Conservation (phyloP, 2,797 vertebrate species). For the Catharus ustulatus region DNA sequence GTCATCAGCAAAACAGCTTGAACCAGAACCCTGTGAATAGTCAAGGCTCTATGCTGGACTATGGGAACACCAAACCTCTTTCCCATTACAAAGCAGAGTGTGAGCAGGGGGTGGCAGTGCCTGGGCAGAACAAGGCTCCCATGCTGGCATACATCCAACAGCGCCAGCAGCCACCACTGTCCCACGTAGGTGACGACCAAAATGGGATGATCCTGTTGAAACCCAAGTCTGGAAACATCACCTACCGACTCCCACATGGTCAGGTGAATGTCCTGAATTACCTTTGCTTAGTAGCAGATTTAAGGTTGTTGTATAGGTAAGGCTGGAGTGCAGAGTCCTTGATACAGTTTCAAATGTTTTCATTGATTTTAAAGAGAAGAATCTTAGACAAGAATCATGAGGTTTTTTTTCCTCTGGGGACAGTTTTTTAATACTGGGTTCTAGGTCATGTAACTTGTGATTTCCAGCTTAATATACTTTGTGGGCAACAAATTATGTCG, state of each 20-base stretch:
- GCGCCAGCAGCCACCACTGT: constrained; percentile 69
- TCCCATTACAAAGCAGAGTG: constrained; percentile 90
- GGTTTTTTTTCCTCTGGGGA: background rate
- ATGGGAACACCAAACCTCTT: constrained; percentile 94
- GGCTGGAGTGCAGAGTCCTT: background rate
- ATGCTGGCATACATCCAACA: constrained; percentile 84
- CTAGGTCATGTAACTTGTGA: constrained; percentile 1
- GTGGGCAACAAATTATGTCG: constrained; percentile 33
- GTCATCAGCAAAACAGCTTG: constrained; percentile 81
- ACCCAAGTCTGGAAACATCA: constrained; percentile 83
- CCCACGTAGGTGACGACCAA: constrained; percentile 77
- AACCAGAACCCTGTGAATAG: constrained; percentile 76
- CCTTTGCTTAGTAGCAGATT: background rate
- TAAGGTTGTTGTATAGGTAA: background rate
- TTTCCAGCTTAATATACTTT: constrained; percentile 34
- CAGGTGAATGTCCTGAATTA: constrained; percentile 80
- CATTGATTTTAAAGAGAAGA: background rate
- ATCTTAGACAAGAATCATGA: background rate
- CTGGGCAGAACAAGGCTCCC: constrained; percentile 84
- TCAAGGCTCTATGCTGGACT: constrained; percentile 84
- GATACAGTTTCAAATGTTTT: background rate
- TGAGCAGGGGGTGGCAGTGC: constrained; percentile 73
- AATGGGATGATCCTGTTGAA: constrained; percentile 86
- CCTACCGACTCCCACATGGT: constrained; percentile 83
- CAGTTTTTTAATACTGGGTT: background rate